Base-by-base conservation (phyloP, 2,888 invertebrate species). In the Leistus spinibarbis region DNA sequence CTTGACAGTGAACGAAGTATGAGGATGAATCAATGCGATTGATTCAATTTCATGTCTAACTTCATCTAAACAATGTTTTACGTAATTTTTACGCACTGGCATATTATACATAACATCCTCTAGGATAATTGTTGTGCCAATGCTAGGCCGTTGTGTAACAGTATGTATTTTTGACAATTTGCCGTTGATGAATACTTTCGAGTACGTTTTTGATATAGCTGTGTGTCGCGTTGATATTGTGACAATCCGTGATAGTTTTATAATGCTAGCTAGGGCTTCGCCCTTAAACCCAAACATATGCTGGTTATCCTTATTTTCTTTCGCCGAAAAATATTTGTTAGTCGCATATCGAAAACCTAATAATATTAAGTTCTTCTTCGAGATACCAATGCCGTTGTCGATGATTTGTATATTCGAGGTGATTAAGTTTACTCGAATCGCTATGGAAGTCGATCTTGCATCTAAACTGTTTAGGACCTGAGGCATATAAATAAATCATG, bases 321-420 rank as follows among this genome's bases (percentile, higher is more conserved):
- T 80, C 4, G 90, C 74, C 73, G 87, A 85, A 57, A 86, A 84
- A 79, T 90, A 89, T 85, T 92, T 93, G 82, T 90, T 93, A 0
- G 93, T 91, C 80, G 88, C 86, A 80, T 91, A 88, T 78, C 90
- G 88, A 78, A 86, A 83, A 13, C 92, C 94, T 65, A 93, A 81
- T 22, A 85, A 78, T 64, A 86, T 81, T 76, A 94, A 86, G 81
- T 91, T 88, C 23, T 84, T 80, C 79, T 86, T 83, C 1, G 84
- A 79, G 27, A 95, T 89, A 1, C 95, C 95, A 79, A 78, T 79
- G 1, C 95, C 95, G 86, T 95, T 93, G 82, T 95, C 95, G 54
- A 94, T 87, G 4, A 95, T 91, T 88, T 93, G 92, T 78, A 95
- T 87, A 78, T 87, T 88, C 79, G 88, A 88, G 77, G 88, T 87